Conservation (phyloP, 2,888 invertebrate genomes). For the Escarpia spicata region DNA sequence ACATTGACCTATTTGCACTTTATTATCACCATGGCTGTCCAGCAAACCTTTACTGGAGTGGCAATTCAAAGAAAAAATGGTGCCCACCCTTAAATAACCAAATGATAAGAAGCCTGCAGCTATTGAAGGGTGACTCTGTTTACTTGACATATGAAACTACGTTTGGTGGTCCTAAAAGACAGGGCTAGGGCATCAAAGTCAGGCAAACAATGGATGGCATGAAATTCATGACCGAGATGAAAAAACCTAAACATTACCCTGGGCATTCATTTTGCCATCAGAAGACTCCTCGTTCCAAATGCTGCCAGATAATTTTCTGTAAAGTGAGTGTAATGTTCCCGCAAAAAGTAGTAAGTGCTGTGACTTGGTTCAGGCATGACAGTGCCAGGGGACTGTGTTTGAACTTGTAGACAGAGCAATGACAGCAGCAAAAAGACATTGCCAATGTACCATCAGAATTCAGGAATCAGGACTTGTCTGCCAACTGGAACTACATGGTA, state of each 20-base stretch:
- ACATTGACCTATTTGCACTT: background rate
- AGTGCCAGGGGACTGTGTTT: background rate
- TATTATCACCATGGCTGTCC: background rate
- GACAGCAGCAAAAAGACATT: background rate
- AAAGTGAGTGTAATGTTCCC: background rate
- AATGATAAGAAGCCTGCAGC: background rate
- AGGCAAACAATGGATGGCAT: background rate
- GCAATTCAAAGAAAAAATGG: background rate
- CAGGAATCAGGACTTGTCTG: background rate
- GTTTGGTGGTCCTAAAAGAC: background rate
- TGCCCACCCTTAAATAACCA: background rate
- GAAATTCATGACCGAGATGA: background rate
- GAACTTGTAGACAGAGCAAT: background rate
- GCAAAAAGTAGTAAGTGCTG: background rate
- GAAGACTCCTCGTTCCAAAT: background rate
- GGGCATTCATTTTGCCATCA: background rate
- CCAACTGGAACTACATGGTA: background rate
- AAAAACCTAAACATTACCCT: slow-evolving; percentile 1
- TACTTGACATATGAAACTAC: background rate
- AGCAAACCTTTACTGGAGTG: background rate
- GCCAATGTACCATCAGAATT: background rate
- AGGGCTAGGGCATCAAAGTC: background rate
- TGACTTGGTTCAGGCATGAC: background rate
- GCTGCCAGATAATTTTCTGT: background rate
- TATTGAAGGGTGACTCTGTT: background rate